A percentile compares a stretch with the other conserved stretches of the same genome.
Evolutionary conservation across 2,113 vertebrate genomes (phyloP).

Genomic region (Megaceryle maxima): DNA sequence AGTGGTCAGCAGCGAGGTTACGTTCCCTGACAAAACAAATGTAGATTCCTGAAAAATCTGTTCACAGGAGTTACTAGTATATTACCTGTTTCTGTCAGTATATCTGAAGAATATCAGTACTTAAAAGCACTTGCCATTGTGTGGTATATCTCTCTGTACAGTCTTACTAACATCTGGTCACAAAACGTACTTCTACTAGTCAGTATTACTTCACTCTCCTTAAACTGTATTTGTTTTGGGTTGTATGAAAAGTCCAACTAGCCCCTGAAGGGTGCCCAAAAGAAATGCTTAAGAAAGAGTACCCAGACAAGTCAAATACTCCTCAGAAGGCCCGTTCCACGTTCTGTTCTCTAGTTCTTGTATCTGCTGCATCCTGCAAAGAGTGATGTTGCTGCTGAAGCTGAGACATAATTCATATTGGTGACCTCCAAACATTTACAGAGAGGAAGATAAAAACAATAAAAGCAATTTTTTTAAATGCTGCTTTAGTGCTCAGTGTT

Average conservation of each 20-base stretch:
- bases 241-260: neutral
- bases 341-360: neutral
- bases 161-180: neutral
- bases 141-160: neutral
- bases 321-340: neutral
- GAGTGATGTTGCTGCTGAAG: neutral
- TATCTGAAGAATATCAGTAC: neutral
- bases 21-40: neutral
- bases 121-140: neutral
- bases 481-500: fast-evolving
- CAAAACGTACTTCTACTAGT: neutral
- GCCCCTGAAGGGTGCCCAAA: neutral
- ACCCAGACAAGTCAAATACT: neutral
- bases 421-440: neutral
- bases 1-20: neutral
- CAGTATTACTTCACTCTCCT: neutral
- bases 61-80: neutral
- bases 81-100: neutral
- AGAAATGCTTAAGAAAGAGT: neutral
- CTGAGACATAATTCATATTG: neutral
- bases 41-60: neutral
- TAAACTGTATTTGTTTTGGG: neutral
- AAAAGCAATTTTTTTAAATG: neutral
- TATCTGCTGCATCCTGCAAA: neutral
- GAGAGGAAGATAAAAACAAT: neutral